Percentiles rank a stretch among this genome's conserved stretches.
Conservation (phyloP, 1,140 invertebrate genomes). For the Homarus americanus region DNA sequence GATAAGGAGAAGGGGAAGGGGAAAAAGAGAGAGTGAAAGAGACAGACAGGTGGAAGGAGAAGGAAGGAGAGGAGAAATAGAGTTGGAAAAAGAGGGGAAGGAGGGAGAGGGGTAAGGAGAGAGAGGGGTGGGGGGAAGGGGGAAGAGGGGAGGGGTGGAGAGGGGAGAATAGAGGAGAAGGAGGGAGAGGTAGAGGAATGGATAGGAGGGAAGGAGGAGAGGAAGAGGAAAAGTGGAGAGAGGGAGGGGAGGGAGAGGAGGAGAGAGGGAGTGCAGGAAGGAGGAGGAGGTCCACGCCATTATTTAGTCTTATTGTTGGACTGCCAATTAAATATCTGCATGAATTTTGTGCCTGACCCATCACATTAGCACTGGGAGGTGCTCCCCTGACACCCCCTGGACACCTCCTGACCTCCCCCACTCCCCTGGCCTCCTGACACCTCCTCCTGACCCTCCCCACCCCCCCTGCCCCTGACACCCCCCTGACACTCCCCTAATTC, state of each 20-base stretch:
- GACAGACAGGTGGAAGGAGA: background rate
- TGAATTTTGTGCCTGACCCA: constrained; percentile 58
- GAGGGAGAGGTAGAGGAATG: background rate
- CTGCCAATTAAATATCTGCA: constrained; percentile 50
- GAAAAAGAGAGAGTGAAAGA: constrained; percentile 18
- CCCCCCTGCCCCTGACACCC: background rate
- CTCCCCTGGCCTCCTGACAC: background rate
- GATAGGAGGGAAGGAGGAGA: constrained; percentile 30
- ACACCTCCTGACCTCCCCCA: no score
- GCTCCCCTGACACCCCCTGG: no score
- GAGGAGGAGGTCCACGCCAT: constrained; percentile 23
- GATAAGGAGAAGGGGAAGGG: no score
- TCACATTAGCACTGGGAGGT: constrained; percentile 32
- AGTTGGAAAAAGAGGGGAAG: no score
- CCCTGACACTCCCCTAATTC: no score
- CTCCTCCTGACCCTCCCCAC: background rate
- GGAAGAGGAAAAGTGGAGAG: background rate
- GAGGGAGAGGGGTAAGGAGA: no score
- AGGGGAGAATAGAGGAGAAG: background rate
- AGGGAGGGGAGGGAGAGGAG: constrained; percentile 8
- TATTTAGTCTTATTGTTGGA: constrained; percentile 47
- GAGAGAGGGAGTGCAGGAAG: constrained; percentile 11
- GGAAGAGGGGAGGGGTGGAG: background rate
- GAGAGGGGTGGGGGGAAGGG: background rate
- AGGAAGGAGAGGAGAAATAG: background rate